These are phyloP conservation scores for Edolisoma coerulescens DNA, from an alignment of 2,113 vertebrate genomes.

Conservation along the genomic window DNA sequence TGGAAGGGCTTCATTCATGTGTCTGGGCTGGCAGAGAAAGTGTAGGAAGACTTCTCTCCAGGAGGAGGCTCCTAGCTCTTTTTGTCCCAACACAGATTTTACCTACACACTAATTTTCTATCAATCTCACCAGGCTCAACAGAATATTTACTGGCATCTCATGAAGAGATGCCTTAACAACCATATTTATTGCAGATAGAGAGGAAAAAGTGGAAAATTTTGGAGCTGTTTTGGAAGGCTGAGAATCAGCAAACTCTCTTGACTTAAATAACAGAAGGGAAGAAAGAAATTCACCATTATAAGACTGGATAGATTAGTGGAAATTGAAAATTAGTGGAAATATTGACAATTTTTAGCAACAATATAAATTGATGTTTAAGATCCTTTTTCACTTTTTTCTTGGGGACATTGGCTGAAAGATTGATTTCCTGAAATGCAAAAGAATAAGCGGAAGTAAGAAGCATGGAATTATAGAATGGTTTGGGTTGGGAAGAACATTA, in stretches of 20 bases:
- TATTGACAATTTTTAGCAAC: neutral
- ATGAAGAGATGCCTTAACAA: neutral
- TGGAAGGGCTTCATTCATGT: neutral
- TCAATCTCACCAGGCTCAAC: neutral
- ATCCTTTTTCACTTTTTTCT: neutral
- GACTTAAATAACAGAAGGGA: neutral
- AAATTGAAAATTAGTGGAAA: neutral
- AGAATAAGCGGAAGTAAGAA: neutral
- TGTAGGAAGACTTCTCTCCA: neutral
- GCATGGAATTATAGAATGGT: neutral
- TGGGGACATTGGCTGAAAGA: neutral
- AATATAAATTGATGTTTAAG: neutral
- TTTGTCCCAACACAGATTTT: neutral
- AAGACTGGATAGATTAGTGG: neutral
- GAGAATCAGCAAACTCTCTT: neutral
- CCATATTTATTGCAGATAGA: neutral
- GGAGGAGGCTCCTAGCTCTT: constrained; percentile 24
- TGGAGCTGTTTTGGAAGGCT: neutral
- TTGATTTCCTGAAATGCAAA: neutral
- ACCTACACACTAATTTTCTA: neutral
- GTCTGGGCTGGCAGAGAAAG: neutral
- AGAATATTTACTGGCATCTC: neutral
- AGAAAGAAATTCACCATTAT: neutral
- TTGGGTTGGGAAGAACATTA: neutral
- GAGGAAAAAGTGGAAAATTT: neutral